Percentiles rank a stretch among this genome's conserved stretches.
phyloP scores from a whole-genome alignment of 2,888 invertebrate genomes.

The Lithophane semibrunnea region DNA sequence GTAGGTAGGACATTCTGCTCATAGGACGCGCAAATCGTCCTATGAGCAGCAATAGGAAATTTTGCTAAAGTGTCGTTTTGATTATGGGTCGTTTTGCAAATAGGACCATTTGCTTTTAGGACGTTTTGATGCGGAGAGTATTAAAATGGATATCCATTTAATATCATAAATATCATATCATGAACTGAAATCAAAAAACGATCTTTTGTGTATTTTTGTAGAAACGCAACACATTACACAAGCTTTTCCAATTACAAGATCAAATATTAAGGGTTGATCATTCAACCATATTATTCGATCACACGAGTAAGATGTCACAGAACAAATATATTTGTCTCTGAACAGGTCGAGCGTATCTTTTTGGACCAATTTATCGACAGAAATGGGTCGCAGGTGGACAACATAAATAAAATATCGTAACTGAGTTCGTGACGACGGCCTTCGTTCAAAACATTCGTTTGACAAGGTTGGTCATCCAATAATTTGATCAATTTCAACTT shows the following conservation, averaged over 20 bases:
- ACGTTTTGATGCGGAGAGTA: no score
- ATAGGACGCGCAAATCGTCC: no score
- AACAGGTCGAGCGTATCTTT: constrained; percentile 8
- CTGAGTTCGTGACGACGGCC: constrained; percentile 1
- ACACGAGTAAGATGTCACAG: constrained; percentile 23
- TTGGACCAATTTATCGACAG: constrained; percentile 18
- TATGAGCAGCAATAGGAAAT: no score
- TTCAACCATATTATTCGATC: constrained; percentile 25
- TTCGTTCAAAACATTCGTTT: neutral
- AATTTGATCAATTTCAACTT: constrained; percentile 32
- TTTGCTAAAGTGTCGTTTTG: no score
- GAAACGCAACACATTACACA: neutral
- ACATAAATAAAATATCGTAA: constrained; percentile 31
- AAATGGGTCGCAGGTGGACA: constrained; percentile 30
- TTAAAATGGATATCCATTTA: no score
- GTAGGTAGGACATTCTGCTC: no score
- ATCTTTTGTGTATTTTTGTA: neutral
- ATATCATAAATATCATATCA: no score
- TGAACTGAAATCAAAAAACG: neutral
- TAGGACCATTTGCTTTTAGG: no score
- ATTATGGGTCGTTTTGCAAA: no score
- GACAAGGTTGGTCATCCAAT: constrained; percentile 19
- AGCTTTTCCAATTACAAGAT: constrained; percentile 10
- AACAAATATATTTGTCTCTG: constrained; percentile 20
- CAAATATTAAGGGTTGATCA: constrained; percentile 11